Conservation (phyloP, 2,113 vertebrate genomes). For the Pterocles orientalis region DNA sequence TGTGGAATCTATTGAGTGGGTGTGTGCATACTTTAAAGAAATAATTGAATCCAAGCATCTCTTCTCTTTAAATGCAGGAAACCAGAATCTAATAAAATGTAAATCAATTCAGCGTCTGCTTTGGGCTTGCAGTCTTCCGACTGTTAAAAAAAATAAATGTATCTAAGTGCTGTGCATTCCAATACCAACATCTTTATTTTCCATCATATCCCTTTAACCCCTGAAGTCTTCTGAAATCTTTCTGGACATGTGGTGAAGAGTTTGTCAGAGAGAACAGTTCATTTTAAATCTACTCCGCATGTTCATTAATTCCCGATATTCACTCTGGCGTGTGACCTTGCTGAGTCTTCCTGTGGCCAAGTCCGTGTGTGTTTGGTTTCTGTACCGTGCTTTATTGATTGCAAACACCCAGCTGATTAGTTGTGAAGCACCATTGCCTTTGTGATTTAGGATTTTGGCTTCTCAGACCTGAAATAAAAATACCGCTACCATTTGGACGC, state of each 20-base stretch:
- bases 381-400: neutral
- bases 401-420: neutral
- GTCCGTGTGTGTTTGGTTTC: neutral
- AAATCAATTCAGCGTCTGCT: slow-evolving; percentile 53
- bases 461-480: slow-evolving; percentile 17
- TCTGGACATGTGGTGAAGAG: neutral
- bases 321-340: neutral
- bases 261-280: neutral
- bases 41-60: slow-evolving; percentile 51
- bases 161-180: slow-evolving; percentile 22
- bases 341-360: neutral
- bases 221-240: neutral
- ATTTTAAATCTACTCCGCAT: neutral
- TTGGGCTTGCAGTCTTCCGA: slow-evolving; percentile 6
- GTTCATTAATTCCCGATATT: neutral
- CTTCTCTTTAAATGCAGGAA: slow-evolving; percentile 42
- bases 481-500: neutral
- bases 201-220: neutral
- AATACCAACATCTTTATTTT: slow-evolving; percentile 36
- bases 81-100: slow-evolving; percentile 46
- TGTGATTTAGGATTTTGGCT: neutral
- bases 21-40: slow-evolving; percentile 25
- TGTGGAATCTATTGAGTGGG: slow-evolving; percentile 21
- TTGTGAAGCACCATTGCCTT: neutral
- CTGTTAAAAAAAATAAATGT: neutral